These are phyloP conservation scores for Myotis pilosus DNA, from an alignment of 2,797 vertebrate species.

Conservation along the genomic window DNA sequence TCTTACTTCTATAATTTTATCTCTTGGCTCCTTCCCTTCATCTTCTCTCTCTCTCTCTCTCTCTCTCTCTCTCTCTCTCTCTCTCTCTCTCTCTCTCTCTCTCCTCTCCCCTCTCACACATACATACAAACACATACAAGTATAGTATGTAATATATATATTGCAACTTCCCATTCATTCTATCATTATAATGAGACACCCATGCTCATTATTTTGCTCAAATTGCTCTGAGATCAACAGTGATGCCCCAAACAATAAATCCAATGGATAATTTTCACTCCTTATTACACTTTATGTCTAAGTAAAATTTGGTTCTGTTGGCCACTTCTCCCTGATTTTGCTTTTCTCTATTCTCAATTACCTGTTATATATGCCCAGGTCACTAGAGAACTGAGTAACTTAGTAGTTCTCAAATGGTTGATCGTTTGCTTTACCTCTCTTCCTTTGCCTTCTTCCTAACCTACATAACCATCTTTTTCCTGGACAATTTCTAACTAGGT, in stretches of 20 bases:
- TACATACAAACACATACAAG: not conserved
- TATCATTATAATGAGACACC: not conserved
- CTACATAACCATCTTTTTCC: not conserved
- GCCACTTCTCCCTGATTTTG: not conserved
- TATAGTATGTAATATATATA: not conserved
- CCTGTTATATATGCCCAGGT: not conserved
- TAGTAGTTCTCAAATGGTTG: not conserved
- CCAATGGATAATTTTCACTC: not conserved
- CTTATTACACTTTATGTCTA: not conserved
- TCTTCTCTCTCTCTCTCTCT: not conserved
- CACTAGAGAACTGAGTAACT: not conserved
- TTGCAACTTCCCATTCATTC: not conserved
- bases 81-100: too few species aligned
- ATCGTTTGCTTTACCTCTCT: not conserved
- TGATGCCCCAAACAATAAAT: not conserved
- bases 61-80: too few species aligned
- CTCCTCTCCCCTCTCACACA: too few species aligned
- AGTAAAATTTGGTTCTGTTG: not conserved
- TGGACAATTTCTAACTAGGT: not conserved
- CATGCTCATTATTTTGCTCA: not conserved
- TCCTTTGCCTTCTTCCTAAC: not conserved
- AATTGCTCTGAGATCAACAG: not conserved
- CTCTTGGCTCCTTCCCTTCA: not conserved
- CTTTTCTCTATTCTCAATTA: not conserved
- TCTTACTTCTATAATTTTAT: not conserved